A percentile compares a stretch with the other conserved stretches of the same genome.
Evolutionary conservation across 1,140 invertebrate genomes (phyloP).

Genomic region (Tetraneura akinire): DNA sequence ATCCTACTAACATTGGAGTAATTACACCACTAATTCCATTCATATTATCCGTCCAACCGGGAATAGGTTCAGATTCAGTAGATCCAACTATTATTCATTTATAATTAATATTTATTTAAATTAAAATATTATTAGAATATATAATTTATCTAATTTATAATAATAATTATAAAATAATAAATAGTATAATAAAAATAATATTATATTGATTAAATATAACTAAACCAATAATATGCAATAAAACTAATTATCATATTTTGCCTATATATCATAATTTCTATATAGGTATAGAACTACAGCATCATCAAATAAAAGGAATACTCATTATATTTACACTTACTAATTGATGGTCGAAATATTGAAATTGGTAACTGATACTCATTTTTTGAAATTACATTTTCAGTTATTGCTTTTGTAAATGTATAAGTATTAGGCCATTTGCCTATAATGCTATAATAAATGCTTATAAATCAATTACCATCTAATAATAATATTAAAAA

Average conservation of each 20-base stretch:
- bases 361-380: background rate
- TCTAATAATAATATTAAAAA: background rate
- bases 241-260: too few species aligned
- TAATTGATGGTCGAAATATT: constrained; percentile 34
- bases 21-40: background rate
- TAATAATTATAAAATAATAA: too few species aligned
- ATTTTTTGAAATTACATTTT: background rate
- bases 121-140: too few species aligned
- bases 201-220: too few species aligned
- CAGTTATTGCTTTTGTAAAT: constrained; percentile 35
- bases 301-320: too few species aligned
- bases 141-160: too few species aligned
- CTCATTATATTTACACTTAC: too few species aligned
- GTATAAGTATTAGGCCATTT: constrained; percentile 46
- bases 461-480: background rate
- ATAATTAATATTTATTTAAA: too few species aligned
- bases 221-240: background rate
- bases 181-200: too few species aligned
- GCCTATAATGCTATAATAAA: background rate
- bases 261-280: too few species aligned
- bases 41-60: background rate
- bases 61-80: background rate
- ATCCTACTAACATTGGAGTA: background rate
- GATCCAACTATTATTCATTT: too few species aligned
- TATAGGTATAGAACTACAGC: too few species aligned